Evolutionary conservation across 2,888 invertebrate genomes (phyloP), one percentile per base, ranked within the genome.

Genomic region (Loripinus fragilis): DNA sequence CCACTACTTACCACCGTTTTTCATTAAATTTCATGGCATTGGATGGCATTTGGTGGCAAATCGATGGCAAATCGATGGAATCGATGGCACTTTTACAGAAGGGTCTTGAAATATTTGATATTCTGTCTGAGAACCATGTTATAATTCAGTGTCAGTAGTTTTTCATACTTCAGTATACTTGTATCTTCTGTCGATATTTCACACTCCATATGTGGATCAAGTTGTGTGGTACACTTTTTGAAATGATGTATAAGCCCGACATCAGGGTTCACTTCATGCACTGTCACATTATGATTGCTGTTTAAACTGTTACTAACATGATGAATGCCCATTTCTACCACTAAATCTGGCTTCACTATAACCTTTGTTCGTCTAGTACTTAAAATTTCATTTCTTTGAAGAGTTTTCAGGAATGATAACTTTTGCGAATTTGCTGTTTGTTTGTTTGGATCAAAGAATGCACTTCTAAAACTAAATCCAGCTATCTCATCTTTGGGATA

Each of bases 251-350:
- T 83, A 52, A 87, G 76, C 3, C 89, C 88, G n/a, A 79, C 69
- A 17, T 72, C 60, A 3, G 81, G 78, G 48, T 76, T 73, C 3
- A 89, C 86, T n/a, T 79, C 64, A 10, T 42, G n/a, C 1, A 65
- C 65, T 17, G 48, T 48, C 20, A 72, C 38, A 20, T 76, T 65
- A 55, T 23, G 15, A 10, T 48, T 67, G 55, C 15, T 23, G 7
- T n/a, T 23, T 12, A 33, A 2, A 52, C 25, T 25, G 10, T 23
- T 52, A 64, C 89, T 89, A 1, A 91, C 81, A 74, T 92, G 92
- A 71, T 92, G 92, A 30, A 92, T 90, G 3, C 92, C 92, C 73
- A 91, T 75, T 73, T 91, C 90, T 67, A 87, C 86, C 3, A 91
- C 83, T 45, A 71, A 78, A 8, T 84, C 76, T 2, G 91, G 89